These are phyloP conservation scores for Galagoides demidoff DNA, from an alignment of 2,797 vertebrate species.

Conservation along the genomic window DNA sequence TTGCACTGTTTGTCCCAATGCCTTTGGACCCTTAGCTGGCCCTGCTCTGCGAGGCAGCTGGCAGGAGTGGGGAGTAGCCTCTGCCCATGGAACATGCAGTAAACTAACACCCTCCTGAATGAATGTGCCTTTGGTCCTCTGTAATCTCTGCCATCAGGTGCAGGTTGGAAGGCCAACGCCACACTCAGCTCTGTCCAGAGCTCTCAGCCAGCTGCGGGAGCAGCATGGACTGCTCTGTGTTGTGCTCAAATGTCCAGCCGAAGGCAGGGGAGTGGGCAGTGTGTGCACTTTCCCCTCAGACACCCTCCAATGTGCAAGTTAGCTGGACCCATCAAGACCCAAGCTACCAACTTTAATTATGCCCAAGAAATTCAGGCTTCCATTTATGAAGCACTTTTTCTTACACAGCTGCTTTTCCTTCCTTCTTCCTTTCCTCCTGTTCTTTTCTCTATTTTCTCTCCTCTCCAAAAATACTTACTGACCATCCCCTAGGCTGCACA, in stretches of 20 bases:
- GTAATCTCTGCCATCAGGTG: constrained; percentile 70
- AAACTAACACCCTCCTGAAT: constrained; percentile 37
- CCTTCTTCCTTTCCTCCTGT: background rate
- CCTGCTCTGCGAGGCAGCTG: background rate
- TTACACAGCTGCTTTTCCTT: background rate
- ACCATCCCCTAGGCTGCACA: background rate
- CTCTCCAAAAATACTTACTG: background rate
- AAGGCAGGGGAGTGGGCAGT: background rate
- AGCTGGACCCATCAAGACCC: background rate
- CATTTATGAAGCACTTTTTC: background rate
- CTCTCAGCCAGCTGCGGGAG: constrained; percentile 28
- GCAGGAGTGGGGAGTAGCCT: constrained; percentile 3
- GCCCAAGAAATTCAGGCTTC: constrained; percentile 18
- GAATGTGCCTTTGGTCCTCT: constrained; percentile 69
- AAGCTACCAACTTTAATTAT: background rate
- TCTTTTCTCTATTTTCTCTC: background rate
- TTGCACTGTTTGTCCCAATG: background rate
- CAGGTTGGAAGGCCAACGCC: constrained; percentile 40
- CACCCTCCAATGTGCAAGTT: background rate
- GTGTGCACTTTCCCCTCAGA: background rate
- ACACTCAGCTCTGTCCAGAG: background rate
- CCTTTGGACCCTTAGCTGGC: background rate
- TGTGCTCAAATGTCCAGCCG: constrained; percentile 23
- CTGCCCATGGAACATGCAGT: background rate
- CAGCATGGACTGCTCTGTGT: background rate